Percentiles rank a stretch among this genome's conserved stretches.
Evolutionary conservation across 2,888 invertebrate species (phyloP).

Genomic region (Synergus umbraculus): DNA sequence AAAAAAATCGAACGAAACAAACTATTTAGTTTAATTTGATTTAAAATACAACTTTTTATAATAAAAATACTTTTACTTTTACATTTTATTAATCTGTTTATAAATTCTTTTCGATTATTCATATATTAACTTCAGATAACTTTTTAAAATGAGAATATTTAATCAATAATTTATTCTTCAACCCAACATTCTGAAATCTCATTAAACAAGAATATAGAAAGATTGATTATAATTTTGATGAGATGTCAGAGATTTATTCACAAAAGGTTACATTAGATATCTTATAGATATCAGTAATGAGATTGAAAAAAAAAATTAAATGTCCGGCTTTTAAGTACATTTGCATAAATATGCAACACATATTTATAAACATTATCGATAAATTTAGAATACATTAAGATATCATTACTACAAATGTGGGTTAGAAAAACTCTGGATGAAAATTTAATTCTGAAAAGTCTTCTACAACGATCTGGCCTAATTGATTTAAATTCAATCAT

Average conservation of each 20-base stretch:
- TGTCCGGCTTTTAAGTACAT: background rate
- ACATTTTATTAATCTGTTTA: background rate
- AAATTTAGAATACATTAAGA: background rate
- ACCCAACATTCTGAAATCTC: background rate
- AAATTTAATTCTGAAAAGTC: background rate
- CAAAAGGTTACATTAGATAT: background rate
- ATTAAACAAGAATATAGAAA: background rate
- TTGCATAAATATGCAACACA: background rate
- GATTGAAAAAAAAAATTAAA: background rate
- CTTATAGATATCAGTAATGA: background rate
- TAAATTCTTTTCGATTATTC: too few species aligned
- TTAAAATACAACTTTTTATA: background rate
- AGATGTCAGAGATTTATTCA: background rate
- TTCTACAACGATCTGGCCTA: background rate
- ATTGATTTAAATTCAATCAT: conserved; percentile 1
- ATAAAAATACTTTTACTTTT: background rate
- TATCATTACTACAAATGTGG: background rate
- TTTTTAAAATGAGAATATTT: too few species aligned
- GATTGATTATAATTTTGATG: background rate
- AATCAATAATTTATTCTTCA: background rate
- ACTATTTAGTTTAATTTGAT: background rate
- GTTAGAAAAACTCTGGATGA: background rate
- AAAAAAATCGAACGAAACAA: background rate
- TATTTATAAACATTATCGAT: background rate
- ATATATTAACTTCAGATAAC: too few species aligned